Base-by-base conservation (phyloP, 1,140 invertebrate genomes). In the Drosophila kurseongensis region DNA sequence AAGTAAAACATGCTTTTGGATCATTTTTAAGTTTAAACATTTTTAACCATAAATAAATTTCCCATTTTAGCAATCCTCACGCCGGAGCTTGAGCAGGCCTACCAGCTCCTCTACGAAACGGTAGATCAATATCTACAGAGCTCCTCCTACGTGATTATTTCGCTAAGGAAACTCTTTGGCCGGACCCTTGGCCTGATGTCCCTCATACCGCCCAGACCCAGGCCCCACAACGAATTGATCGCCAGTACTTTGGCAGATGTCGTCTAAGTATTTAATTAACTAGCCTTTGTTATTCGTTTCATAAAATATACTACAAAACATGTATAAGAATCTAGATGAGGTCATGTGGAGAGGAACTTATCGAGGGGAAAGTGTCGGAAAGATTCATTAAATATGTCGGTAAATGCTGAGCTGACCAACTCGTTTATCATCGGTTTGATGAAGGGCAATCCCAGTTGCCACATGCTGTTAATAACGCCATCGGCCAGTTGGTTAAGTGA, bases 401-500 rank as follows among this genome's bases (percentile, higher is more conserved):
- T 96, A 84, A 97, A 97, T 4, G 95, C 96, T 0, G 94, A 95
- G 75, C 95, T 96, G 32, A 97, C 96, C 32, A 97, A 93, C 78
- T 97, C 96, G 89, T 97, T 96, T 76, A 97, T 96, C 14, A 97
- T 88, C 6, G 96, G 95, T 61, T 94, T 93, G 2, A 96, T 94
- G 5, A 97, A 91, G 0, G 95, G 94, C 73, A 97, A 95, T 9
- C 96, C 95, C 1, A 96, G 94, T 75, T 95, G 95, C 96, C 96
- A 97, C 35, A 95, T 94, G 1, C 94, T 94, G 78, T 97, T 97
- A 65, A 96, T 96, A 1, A 92, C 80, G 3, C 85, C 84, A 38
- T 92, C 92, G 1, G 91, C 91, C 12, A 91, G 75, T 83, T 93
- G 92, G 95, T 95, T 95, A 36, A 97, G 90, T 9, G 95, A 85